These are phyloP conservation scores for Thalpophila matura DNA, from an alignment of 2,888 invertebrate species.

Conservation along the genomic window DNA sequence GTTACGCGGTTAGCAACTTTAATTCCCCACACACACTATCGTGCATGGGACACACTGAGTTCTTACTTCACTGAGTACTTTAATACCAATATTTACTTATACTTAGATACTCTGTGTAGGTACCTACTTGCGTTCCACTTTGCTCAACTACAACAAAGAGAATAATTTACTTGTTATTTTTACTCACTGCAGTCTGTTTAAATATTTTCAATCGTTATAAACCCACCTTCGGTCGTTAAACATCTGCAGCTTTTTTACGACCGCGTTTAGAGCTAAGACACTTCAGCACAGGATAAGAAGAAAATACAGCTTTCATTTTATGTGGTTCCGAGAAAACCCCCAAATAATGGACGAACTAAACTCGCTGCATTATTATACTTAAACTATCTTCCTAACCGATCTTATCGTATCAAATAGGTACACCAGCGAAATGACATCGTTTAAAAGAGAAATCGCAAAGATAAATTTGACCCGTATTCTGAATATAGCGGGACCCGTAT, in stretches of 20 bases:
- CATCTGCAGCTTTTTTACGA: slow-evolving; percentile 13
- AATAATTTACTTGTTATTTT: slow-evolving; percentile 5
- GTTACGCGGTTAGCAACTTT: slow-evolving; percentile 4
- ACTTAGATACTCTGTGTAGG: neutral
- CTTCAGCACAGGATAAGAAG: slow-evolving; percentile 1
- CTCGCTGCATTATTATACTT: neutral
- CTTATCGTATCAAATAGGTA: slow-evolving; percentile 28
- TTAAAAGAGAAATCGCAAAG: slow-evolving; percentile 43
- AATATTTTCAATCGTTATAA: slow-evolving; percentile 1
- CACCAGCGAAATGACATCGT: slow-evolving; percentile 33
- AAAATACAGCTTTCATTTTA: slow-evolving; percentile 3
- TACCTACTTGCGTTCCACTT: neutral
- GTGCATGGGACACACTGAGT: neutral
- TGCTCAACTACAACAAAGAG: neutral
- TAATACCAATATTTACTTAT: neutral
- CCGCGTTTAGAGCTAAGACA: neutral
- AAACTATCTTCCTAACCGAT: slow-evolving; percentile 11
- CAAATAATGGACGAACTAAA: neutral
- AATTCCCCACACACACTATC: slow-evolving; percentile 1
- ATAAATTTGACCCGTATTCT: slow-evolving; percentile 37
- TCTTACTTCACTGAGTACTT: no score
- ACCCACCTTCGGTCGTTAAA: slow-evolving; percentile 15
- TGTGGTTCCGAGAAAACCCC: neutral
- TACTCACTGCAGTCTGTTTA: slow-evolving; percentile 3
- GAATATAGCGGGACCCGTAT: no score